Percentiles rank a stretch among this genome's conserved stretches.
These are phyloP conservation scores for Stercorarius parasiticus DNA, from an alignment of 2,113 vertebrate species.

Conservation along the genomic window DNA sequence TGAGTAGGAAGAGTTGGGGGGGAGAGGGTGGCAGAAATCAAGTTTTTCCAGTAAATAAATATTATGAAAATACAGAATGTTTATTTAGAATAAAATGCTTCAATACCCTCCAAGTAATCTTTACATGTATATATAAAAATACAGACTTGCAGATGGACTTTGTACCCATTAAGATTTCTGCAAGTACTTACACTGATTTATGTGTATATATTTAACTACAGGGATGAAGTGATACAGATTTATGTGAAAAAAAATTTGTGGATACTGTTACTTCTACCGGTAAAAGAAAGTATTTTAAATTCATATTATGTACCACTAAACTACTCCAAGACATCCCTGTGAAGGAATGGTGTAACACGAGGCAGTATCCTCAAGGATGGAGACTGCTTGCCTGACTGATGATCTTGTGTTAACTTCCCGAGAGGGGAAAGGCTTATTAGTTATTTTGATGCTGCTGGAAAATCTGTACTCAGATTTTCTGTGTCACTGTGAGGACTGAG, in stretches of 20 bases:
- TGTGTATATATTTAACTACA: not conserved
- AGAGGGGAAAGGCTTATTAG: not conserved
- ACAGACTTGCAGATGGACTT: not conserved
- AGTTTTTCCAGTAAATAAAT: not conserved
- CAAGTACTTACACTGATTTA: not conserved
- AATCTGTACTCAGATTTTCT: not conserved
- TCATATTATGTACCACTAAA: not conserved
- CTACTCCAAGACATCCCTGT: not conserved
- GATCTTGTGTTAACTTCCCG: not conserved
- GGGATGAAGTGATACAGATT: not conserved
- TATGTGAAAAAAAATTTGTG: not conserved
- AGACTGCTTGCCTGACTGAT: not conserved
- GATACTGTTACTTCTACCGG: not conserved
- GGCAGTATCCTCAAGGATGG: not conserved
- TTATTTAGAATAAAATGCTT: not conserved
- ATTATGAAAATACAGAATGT: not conserved
- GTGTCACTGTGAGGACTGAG: not conserved
- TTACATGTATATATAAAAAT: not conserved
- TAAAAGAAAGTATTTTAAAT: not conserved
- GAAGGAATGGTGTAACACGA: not conserved
- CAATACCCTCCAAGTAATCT: not conserved
- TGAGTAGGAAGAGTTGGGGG: too few relatives aligned
- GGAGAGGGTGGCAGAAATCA: not conserved
- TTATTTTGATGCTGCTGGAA: not conserved
- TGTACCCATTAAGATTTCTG: not conserved